Base-by-base conservation (phyloP, 1,140 invertebrate species). In the Bradysia coprophila region DNA sequence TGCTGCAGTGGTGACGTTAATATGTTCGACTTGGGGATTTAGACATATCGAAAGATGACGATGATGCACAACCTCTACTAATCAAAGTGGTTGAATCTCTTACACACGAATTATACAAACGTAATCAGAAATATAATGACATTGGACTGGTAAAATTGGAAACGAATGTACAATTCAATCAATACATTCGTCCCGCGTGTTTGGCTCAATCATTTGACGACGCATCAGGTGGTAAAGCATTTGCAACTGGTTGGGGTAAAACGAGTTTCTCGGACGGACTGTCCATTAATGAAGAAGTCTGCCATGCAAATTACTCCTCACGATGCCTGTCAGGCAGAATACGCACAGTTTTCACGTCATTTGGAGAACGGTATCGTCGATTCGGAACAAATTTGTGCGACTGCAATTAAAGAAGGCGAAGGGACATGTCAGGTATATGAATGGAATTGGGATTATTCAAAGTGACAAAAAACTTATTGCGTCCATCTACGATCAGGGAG, bases 241-340 rank as follows among this genome's bases (percentile, higher is more conserved):
- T 63, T 4, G 61, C 56, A 0, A 61, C 57, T 9, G 58, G 57
- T 0, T 64, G 58, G 61, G 56, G 60, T 0, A n/a, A n/a, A n/a
- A n/a, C n/a, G n/a, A 51, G 57, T 13, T 61, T 59, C 3, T 69
- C 66, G 21, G 61, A 71, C n/a, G 66, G 67, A 39, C 51, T 79
- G 3, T n/a, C n/a, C n/a, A n/a, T n/a, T n/a, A n/a, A n/a, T n/a
- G n/a, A n/a, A n/a, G n/a, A n/a, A n/a, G n/a, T n/a, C n/a, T n/a
- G n/a, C n/a, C n/a, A n/a, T n/a, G n/a, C n/a, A n/a, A n/a, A n/a
- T n/a, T n/a, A n/a, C n/a, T n/a, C n/a, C n/a, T n/a, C n/a, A n/a
- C n/a, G n/a, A n/a, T n/a, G n/a, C n/a, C n/a, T n/a, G n/a, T n/a
- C n/a, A n/a, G n/a, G n/a, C n/a, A n/a, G n/a, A n/a, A n/a, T n/a